Evolutionary conservation across 1,140 invertebrate species (phyloP).

Genomic region (Drosophila arizonae): DNA sequence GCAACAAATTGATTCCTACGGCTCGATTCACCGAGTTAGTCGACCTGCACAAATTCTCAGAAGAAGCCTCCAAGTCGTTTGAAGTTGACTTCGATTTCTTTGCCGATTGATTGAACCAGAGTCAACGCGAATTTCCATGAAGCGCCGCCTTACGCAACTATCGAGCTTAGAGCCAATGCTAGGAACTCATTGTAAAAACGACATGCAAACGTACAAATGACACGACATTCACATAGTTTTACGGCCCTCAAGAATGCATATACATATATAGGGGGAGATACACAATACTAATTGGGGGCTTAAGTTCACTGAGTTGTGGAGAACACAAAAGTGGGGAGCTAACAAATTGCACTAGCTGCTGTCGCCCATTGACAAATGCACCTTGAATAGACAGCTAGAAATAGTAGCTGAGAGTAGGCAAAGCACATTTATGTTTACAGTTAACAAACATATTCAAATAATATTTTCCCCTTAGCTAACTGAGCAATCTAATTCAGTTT

Average conservation of each 20-base stretch:
- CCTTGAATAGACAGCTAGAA: neutral
- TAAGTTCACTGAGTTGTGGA: constrained; percentile 23
- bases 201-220: constrained; percentile 74
- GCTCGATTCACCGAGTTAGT: no score
- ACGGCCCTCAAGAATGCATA: constrained; percentile 7
- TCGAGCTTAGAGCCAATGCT: constrained; percentile 16
- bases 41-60: constrained; percentile 38
- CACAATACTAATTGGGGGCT: constrained; percentile 56
- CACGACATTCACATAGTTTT: constrained; percentile 46
- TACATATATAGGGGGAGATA: neutral
- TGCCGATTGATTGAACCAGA: neutral
- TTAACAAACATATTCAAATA: no score
- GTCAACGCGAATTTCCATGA: constrained; percentile 24
- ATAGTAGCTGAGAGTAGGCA: neutral
- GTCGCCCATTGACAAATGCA: neutral
- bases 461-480: no score
- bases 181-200: constrained; percentile 64
- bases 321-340: constrained; percentile 4
- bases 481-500: no score
- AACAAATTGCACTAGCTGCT: constrained; percentile 1
- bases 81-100: constrained; percentile 57
- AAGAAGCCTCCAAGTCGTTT: constrained; percentile 56
- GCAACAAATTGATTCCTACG: constrained; percentile 28
- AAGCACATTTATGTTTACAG: neutral
- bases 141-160: constrained; percentile 16